Conservation (phyloP, 2,888 invertebrate species). For the Nasonia oneida region DNA sequence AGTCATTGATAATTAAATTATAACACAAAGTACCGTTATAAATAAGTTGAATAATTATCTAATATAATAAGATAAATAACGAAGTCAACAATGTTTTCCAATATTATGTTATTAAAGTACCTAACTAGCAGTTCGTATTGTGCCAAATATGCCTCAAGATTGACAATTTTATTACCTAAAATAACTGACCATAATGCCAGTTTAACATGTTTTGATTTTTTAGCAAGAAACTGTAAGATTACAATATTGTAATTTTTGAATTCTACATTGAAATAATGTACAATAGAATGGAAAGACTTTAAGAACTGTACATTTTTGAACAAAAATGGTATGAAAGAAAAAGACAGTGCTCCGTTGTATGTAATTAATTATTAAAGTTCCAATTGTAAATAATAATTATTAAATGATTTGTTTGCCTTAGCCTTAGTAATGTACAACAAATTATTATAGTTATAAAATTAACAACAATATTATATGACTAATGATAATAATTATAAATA, state of each 20-base stretch:
- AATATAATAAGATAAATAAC: slow-evolving; percentile 45
- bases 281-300: slow-evolving; percentile 47
- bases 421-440: slow-evolving; percentile 59
- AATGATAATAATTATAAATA: slow-evolving; percentile 61
- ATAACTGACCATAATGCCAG: slow-evolving; percentile 50
- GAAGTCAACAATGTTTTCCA: slow-evolving; percentile 54
- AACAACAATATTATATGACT: slow-evolving; percentile 53
- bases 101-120: slow-evolving; percentile 54
- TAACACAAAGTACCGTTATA: slow-evolving; percentile 54
- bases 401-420: slow-evolving; percentile 61
- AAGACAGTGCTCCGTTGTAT: slow-evolving; percentile 54
- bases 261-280: slow-evolving; percentile 55
- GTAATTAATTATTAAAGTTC: slow-evolving; percentile 60
- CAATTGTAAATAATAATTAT: slow-evolving; percentile 61
- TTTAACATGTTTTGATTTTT: slow-evolving; percentile 46
- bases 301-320: slow-evolving; percentile 48
- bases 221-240: slow-evolving; percentile 25
- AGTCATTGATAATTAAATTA: slow-evolving; percentile 63
- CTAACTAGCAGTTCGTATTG: slow-evolving; percentile 53
- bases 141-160: slow-evolving; percentile 62
- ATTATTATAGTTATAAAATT: slow-evolving; percentile 55
- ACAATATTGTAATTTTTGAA: slow-evolving; percentile 49
- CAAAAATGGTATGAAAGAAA: slow-evolving; percentile 35
- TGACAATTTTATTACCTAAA: slow-evolving; percentile 53
- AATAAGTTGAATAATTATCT: slow-evolving; percentile 54